Evolutionary conservation across 2,797 vertebrate species (phyloP), one percentile per base, ranked within the genome.

Genomic region (Trachops cirrhosus): DNA sequence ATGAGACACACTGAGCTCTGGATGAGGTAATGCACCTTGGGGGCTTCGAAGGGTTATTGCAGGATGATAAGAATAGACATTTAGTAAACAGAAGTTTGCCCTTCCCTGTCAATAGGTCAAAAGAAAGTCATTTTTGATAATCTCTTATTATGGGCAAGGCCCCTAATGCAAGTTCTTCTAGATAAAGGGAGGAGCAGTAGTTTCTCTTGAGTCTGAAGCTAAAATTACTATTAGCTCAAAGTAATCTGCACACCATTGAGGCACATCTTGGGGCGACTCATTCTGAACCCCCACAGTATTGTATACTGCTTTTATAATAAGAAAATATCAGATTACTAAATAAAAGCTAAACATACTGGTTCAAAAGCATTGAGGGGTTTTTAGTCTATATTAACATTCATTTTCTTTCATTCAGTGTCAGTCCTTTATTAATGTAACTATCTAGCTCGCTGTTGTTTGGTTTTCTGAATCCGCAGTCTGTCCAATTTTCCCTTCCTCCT

Each of bases 281-380:
- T 24, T 50, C 48, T 52, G 21, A 52, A 37, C 34, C 75, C 32
- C 50, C 75, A 52, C 48, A 78, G 21, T 37, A 34, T 15, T 39
- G 21, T 34, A 1, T 50, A 29, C 26, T 89, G 9, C 48, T 68
- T 94, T 91, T 89, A 39, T 29, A 84, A 39, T 32, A 89, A 91
- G 39, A 91, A 94, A 82, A 74, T 32, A n/a, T 37, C 54, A 75
- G n/a, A 46, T 90, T 82, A 68, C 32, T 79, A 88, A 91, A 84
- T 15, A 92, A 83, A 96, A 86, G 18, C 18, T 86, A 32, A 89
- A 91, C 21, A 19, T 75, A 14, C n/a, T 54, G 44, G 6, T 50
- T 93, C 62, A 80, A 80, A 93, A 75, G 7, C 50, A 50, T 12
- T 37, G 46, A n/a, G 21, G 62, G 12, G 26, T 77, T 89, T 59